Conservation (phyloP, 2,797 vertebrate species). For the Chelon labrosus region DNA sequence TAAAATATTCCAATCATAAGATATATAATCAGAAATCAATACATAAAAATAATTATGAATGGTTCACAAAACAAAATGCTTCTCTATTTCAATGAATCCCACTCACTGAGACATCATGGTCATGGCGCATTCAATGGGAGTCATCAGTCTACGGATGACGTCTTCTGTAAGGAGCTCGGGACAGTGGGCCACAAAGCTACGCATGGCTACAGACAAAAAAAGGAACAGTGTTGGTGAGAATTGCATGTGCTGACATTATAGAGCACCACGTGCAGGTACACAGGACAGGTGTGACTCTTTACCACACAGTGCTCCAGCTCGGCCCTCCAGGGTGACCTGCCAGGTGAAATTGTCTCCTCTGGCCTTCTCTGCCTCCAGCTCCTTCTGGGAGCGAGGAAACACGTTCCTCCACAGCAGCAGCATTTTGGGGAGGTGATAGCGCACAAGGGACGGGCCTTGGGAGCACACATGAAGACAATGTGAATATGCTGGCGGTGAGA, state of each 20-base stretch:
- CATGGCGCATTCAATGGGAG: constrained; percentile 99
- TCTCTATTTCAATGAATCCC: constrained; percentile 2
- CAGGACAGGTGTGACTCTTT: constrained; percentile 62
- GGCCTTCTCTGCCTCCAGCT: constrained; percentile 97
- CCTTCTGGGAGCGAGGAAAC: constrained; percentile 97
- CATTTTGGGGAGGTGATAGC: constrained; percentile 99
- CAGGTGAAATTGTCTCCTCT: constrained; percentile 98
- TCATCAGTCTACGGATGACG: constrained; percentile 97
- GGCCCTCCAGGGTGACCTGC: constrained; percentile 98
- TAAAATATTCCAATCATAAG: background rate
- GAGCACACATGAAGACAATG: background rate
- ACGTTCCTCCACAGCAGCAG: constrained; percentile 97
- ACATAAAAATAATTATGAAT: background rate
- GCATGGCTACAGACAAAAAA: constrained; percentile 89
- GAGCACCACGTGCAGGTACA: background rate
- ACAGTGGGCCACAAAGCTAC: constrained; percentile 98
- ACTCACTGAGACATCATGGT: constrained; percentile 99
- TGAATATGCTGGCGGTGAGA: background rate
- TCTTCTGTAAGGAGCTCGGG: constrained; percentile 98
- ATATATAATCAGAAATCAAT: background rate
- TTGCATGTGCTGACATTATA: background rate
- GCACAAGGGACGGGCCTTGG: constrained; percentile 94
- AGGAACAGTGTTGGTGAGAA: constrained; percentile 11
- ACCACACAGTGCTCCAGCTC: constrained; percentile 98
- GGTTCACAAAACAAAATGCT: background rate